These are phyloP conservation scores for Petrocephalus schoutedeni DNA, from an alignment of 2,797 vertebrate genomes.

Conservation along the genomic window DNA sequence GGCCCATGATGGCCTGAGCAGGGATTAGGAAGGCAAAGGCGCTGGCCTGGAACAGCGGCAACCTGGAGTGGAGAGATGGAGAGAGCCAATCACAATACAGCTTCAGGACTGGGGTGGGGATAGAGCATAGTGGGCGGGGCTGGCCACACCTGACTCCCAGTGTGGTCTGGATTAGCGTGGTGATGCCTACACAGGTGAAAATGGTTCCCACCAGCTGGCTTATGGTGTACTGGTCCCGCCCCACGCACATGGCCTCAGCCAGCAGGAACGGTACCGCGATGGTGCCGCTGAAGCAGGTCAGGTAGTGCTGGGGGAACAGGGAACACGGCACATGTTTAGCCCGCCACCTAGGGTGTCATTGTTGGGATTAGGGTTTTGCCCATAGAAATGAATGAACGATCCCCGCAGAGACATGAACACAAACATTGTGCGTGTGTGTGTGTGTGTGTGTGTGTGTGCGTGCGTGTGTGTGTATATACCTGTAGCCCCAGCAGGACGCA, in stretches of 20 bases:
- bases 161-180: constrained; percentile 89
- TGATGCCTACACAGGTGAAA: constrained; percentile 89
- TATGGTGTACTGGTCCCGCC: constrained; percentile 80
- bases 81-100: neutral
- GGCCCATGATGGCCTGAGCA: constrained; percentile 80
- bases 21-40: constrained; percentile 89
- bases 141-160: constrained; percentile 77
- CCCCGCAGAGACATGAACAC: no score
- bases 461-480: constrained; percentile 53
- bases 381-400: no score
- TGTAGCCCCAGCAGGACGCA: constrained; percentile 87
- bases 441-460: no score
- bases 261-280: constrained; percentile 90
- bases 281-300: constrained; percentile 95
- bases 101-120: neutral
- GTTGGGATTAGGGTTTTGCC: no score
- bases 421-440: no score
- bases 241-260: constrained; percentile 87
- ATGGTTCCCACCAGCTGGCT: constrained; percentile 93
- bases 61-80: constrained; percentile 52
- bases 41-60: constrained; percentile 92
- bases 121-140: neutral
- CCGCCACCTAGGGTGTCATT: no score
- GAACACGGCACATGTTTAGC: neutral
- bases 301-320: constrained; percentile 74